Evolutionary conservation across 2,797 vertebrate species (phyloP), one percentile per base, ranked within the genome.

Genomic region (Thalassophryne amazonica): DNA sequence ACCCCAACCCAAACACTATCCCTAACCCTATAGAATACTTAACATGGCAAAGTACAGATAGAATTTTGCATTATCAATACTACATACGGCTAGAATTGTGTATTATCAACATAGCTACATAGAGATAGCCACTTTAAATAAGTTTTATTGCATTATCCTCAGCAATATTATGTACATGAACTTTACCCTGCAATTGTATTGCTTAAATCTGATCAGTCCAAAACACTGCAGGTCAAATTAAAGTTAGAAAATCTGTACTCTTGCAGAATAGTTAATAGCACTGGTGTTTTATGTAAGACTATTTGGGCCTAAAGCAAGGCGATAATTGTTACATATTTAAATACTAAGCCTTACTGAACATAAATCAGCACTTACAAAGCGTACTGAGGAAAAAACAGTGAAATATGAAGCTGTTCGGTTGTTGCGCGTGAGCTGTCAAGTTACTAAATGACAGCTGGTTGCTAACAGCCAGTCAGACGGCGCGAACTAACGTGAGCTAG

Each of bases 371-470:
- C 28, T 9, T 4, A 7, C 38, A 34, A 50, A 62, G 10, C 22
- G 6, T n/a, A 24, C 39, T n/a, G 49, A 6, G 18, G 35, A 9
- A 24, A 37, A 25, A 21, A 34, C 38, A 43, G 57, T 23, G 21
- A 52, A 58, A 23, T 16, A 39, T 54, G 21, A 47, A 29, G 38
- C 38, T 54, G 40, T 1, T 19, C 43, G 17, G 55, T 24, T 36
- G 34, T 57, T 33, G 42, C 4, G 61, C 62, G 57, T 46, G 64
- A 73, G 55, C 51, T 78, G 80, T 81, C 78, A 80, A 20, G 52
- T 71, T 80, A 65, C 74, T 76, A 61, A 37, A 70, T 84, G 77
- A 76, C 78, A 81, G 73, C 67, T 69, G 67, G 61, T 55, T 67
- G 56, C 31, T 73, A 17, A 19, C 72, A 83, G 41, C 74, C 78